Evolutionary conservation across 2,797 vertebrate genomes (phyloP).

Genomic region (Sebastes melanostomus): DNA sequence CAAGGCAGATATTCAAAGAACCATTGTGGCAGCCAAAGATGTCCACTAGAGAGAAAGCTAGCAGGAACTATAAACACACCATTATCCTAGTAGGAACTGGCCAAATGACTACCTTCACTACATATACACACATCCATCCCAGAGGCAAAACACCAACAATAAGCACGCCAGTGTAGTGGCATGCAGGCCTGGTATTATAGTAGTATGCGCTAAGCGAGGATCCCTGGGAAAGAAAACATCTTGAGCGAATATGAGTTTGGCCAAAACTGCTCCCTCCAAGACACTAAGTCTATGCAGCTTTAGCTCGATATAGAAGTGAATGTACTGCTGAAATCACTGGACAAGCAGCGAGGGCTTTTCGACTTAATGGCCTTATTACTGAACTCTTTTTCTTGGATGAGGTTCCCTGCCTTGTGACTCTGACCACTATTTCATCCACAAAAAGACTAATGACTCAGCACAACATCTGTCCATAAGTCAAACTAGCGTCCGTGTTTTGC

Average conservation of each 20-base stretch:
- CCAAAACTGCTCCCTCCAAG: not conserved
- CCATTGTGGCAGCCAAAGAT: slow-evolving; percentile 38
- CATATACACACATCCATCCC: slow-evolving; percentile 33
- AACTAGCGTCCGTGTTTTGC: not conserved
- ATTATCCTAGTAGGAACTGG: slow-evolving; percentile 49
- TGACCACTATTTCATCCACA: slow-evolving; percentile 34
- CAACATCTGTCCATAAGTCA: not conserved
- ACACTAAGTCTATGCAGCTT: slow-evolving; percentile 20
- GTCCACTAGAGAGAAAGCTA: slow-evolving; percentile 50
- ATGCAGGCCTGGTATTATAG: not conserved
- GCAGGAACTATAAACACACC: slow-evolving; percentile 60
- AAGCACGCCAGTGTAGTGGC: slow-evolving; percentile 9
- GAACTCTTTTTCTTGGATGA: slow-evolving; percentile 43
- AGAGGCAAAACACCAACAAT: slow-evolving; percentile 39
- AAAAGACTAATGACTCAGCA: slow-evolving; percentile 52
- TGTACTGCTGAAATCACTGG: not conserved
- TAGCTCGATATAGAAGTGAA: slow-evolving; percentile 10
- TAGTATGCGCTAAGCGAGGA: slow-evolving; percentile 14
- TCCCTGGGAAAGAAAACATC: slow-evolving; percentile 27
- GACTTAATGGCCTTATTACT: slow-evolving; percentile 3
- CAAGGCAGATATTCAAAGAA: slow-evolving; percentile 48
- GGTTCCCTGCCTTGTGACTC: slow-evolving; percentile 47
- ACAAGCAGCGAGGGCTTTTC: slow-evolving; percentile 1
- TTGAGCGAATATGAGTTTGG: not conserved
- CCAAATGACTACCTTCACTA: slow-evolving; percentile 63